Base-by-base conservation (phyloP, 2,113 vertebrate genomes). In the Nestor notabilis region DNA sequence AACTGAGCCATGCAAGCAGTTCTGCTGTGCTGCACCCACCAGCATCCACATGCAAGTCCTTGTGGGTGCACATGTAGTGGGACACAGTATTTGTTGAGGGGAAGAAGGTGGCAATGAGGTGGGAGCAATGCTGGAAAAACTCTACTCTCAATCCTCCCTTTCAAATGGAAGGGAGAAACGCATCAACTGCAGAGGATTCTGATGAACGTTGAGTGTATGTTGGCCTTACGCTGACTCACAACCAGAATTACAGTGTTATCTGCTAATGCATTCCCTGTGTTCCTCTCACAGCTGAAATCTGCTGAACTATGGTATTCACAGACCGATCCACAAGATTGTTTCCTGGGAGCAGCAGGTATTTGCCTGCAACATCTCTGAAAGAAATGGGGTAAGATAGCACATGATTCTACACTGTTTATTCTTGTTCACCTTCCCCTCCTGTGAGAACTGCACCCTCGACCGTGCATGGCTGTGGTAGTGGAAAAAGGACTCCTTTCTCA, bases 1-100 rank as follows among this genome's bases (percentile, higher is more conserved):
- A 29, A 9, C 3, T 0, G 7, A 64, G 70, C 58, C 0, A 1
- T 18, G 82, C 0, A 0, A 0, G 46, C 46, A 24, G 23, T 5
- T 13, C 44, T 19, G 19, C 79, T 18, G 52, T 2, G 5, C 72
- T 83, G 64, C 3, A 3, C 24, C 65, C 2, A 4, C 58, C 39
- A 33, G n/a, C 1, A 3, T 5, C 50, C 2, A 2, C 3, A 5
- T 3, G 29, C 29, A 1, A 4, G 5, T 10, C 53, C 53, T 47
- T 23, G 31, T 5, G 18, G 0, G 0, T 17, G 18, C 17, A 1
- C 2, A 1, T 5, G 9, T 2, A 3, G 10, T 6, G 27, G 3
- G 7, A 37, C 16, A 1, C 1, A 2, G 39, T 9, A 0, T 7
- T 39, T 21, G 23, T 17, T 24, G 39, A 23, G 44, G 20, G 21